Evolutionary conservation across 2,113 vertebrate species (phyloP).

Genomic region (Apodemus sylvaticus): DNA sequence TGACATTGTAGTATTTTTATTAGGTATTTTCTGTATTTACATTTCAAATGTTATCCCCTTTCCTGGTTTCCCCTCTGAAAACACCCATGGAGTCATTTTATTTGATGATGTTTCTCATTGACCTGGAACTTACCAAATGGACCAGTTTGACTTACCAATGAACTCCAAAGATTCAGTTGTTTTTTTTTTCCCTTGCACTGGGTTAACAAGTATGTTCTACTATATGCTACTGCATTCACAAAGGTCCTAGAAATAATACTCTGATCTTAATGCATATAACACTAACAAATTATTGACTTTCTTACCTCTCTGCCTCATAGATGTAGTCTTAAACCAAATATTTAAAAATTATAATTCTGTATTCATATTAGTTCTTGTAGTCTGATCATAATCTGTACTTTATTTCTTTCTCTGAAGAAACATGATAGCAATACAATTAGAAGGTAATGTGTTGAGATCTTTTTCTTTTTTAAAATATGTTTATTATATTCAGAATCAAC

Average conservation of each 20-base stretch:
- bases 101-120: not conserved
- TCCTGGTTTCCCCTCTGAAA: too few species aligned
- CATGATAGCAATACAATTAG: not conserved
- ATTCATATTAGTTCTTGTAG: not conserved
- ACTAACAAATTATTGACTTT: not conserved
- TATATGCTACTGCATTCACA: not conserved
- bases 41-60: too few species aligned
- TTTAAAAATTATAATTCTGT: not conserved
- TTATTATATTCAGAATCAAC: not conserved
- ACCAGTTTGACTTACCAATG: not conserved
- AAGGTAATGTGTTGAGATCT: not conserved
- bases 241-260: not conserved
- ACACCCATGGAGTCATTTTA: too few species aligned
- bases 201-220: not conserved
- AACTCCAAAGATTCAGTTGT: not conserved
- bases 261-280: not conserved
- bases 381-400: not conserved
- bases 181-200: not conserved
- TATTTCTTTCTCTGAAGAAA: not conserved
- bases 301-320: not conserved
- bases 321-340: not conserved
- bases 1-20: too few species aligned
- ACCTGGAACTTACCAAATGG: not conserved
- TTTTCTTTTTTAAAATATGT: not conserved
- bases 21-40: too few species aligned